These are phyloP conservation scores for Idris sp. DNA, from an alignment of 1,140 invertebrate species.

Conservation along the genomic window DNA sequence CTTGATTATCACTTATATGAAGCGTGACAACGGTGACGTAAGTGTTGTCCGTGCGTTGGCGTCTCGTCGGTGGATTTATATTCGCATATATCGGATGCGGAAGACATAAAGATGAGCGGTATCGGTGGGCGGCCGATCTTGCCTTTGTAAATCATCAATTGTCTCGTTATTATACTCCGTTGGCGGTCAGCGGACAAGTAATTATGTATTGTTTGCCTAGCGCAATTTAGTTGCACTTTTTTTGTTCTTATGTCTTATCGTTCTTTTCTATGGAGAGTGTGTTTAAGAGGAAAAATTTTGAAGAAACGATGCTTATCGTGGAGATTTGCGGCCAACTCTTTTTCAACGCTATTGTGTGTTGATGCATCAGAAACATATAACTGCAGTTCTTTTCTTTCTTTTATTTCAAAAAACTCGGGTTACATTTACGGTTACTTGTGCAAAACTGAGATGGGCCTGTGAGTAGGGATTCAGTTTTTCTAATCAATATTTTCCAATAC, in stretches of 20 bases:
- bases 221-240: no score
- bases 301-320: not conserved
- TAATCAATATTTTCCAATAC: no score
- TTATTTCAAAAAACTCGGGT: no score
- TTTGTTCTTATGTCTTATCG: no score
- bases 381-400: no score
- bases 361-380: no score
- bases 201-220: slow-evolving; percentile 30
- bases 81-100: slow-evolving; percentile 38
- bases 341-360: slow-evolving; percentile 19
- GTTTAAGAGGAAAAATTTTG: no score
- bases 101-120: slow-evolving; percentile 26
- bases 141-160: slow-evolving; percentile 9
- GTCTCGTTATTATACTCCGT: slow-evolving; percentile 6
- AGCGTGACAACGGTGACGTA: slow-evolving; percentile 21
- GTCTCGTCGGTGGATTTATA: slow-evolving; percentile 23
- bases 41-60: slow-evolving; percentile 30
- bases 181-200: not conserved
- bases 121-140: slow-evolving; percentile 21
- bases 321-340: slow-evolving; percentile 1
- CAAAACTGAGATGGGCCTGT: no score
- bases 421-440: no score
- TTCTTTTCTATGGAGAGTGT: no score
- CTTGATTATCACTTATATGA: not conserved
- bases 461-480: no score